Evolutionary conservation across 2,888 invertebrate genomes (phyloP).

Genomic region (Colostygia pectinataria): DNA sequence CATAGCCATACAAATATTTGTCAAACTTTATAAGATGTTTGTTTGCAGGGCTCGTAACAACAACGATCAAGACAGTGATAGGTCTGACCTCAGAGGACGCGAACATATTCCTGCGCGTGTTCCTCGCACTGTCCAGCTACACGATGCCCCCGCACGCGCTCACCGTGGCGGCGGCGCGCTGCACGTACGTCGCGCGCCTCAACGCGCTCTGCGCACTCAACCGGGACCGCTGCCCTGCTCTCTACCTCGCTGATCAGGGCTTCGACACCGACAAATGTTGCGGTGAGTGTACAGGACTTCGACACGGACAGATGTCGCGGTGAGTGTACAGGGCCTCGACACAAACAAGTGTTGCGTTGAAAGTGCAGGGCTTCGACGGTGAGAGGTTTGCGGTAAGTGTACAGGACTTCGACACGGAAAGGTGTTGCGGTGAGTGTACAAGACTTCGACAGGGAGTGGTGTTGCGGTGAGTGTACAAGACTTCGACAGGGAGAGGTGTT

Average conservation of each 20-base stretch:
- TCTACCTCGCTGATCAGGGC: constrained; percentile 15
- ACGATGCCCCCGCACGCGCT: constrained; percentile 50
- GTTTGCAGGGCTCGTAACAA: constrained; percentile 23
- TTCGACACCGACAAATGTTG: constrained; percentile 48
- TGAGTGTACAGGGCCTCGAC: too few species aligned
- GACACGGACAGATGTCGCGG: too few species aligned
- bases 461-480: too few species aligned
- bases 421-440: too few species aligned
- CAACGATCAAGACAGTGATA: background rate
- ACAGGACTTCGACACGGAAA: too few species aligned
- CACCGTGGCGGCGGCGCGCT: constrained; percentile 32
- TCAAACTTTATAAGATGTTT: too few species aligned
- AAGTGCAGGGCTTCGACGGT: too few species aligned
- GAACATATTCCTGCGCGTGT: background rate
- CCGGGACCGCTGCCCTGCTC: constrained; percentile 40
- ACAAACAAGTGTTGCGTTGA: background rate
- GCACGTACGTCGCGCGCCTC: constrained; percentile 36
- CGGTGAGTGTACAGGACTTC: too few species aligned
- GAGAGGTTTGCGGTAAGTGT: too few species aligned
- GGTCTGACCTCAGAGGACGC: background rate
- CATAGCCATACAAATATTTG: too few species aligned
- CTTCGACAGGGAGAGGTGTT: too few species aligned
- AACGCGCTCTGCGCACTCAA: constrained; percentile 53
- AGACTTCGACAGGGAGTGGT: too few species aligned
- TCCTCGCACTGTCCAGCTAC: constrained; percentile 29